These are phyloP conservation scores for Prionace glauca DNA, from an alignment of 2,797 vertebrate genomes.

Conservation along the genomic window DNA sequence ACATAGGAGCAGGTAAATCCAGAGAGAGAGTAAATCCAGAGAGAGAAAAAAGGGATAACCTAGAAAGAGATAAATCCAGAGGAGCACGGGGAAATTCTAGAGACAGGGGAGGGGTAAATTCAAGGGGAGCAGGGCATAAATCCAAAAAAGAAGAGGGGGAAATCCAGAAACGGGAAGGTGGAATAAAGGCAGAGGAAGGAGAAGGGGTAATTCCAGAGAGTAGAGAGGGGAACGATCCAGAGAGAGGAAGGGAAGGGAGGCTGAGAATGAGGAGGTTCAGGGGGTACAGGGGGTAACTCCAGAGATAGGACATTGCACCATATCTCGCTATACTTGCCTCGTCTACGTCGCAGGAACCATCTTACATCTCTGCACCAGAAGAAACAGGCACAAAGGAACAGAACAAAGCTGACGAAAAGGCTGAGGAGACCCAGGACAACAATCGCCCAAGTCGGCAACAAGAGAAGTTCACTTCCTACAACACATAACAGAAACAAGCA, in stretches of 20 bases:
- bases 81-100: no score
- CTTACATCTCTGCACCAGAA: background rate
- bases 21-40: no score
- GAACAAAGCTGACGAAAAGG: background rate
- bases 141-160: no score
- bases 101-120: no score
- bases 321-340: background rate
- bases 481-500: background rate
- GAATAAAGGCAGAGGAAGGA: no score
- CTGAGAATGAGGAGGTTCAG: background rate
- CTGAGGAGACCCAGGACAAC: background rate
- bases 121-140: background rate
- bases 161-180: no score
- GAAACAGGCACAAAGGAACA: background rate
- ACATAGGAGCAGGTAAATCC: no score
- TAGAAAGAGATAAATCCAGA: no score
- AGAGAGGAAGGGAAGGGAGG: background rate
- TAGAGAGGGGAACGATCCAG: background rate
- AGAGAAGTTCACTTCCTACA: background rate
- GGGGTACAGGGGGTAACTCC: no score
- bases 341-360: background rate
- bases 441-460: background rate
- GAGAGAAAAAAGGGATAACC: no score
- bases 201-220: background rate
- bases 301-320: background rate